These are phyloP conservation scores for Heliconius ethilla DNA, from an alignment of 2,888 invertebrate species.

Conservation along the genomic window DNA sequence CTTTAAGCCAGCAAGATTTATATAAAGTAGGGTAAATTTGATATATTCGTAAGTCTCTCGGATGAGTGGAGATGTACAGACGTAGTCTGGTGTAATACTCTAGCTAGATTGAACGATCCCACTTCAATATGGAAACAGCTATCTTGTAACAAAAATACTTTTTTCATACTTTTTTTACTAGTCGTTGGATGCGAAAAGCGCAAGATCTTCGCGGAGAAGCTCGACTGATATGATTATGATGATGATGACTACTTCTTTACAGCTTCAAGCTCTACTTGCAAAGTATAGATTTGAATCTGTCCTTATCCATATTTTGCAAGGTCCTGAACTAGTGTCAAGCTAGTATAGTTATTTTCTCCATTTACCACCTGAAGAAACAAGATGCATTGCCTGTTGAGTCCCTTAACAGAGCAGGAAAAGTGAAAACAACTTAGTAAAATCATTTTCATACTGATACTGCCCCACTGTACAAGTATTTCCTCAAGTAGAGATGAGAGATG, in stretches of 20 bases:
- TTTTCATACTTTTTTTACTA: neutral
- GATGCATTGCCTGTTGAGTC: neutral
- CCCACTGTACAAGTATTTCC: too few species aligned
- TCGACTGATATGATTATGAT: too few species aligned
- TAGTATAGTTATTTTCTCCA: too few species aligned
- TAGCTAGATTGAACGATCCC: conserved; percentile 14
- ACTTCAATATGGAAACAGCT: conserved; percentile 1
- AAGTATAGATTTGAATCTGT: too few species aligned
- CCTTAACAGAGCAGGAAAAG: neutral
- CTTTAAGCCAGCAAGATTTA: conserved; percentile 13
- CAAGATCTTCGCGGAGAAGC: too few species aligned
- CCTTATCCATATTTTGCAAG: too few species aligned
- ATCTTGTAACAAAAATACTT: neutral
- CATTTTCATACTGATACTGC: too few species aligned
- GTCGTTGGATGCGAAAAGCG: too few species aligned
- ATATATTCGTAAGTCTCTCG: conserved; percentile 18
- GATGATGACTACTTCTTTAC: too few species aligned
- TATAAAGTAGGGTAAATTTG: conserved; percentile 22
- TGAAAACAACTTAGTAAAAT: neutral
- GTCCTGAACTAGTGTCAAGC: too few species aligned
- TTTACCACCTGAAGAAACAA: neutral
- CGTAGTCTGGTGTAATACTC: conserved; percentile 22
- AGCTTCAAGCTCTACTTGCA: too few species aligned
- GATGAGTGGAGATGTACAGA: conserved; percentile 21
- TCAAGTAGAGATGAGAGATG: too few species aligned